These are phyloP conservation scores for Apostichopus leukothele DNA, from an alignment of 53 echinoderm and acorn worm genomes.

Conservation along the genomic window DNA sequence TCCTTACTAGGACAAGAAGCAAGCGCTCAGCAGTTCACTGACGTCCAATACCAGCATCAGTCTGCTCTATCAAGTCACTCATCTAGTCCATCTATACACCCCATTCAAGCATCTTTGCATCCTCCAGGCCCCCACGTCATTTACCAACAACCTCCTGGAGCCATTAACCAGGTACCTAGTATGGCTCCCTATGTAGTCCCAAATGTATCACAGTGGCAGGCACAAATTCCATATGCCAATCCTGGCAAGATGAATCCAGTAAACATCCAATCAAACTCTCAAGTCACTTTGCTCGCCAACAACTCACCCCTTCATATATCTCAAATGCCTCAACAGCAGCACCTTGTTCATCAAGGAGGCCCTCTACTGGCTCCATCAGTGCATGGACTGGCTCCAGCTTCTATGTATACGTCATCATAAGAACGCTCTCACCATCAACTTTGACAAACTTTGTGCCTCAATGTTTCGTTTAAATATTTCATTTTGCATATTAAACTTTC, in stretches of 20 bases:
- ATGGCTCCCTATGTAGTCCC: conserved; percentile 24
- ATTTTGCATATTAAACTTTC: background rate
- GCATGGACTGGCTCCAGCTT: conserved; percentile 6
- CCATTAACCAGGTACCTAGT: conserved; percentile 9
- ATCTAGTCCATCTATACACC: conserved; percentile 34
- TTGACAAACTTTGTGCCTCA: background rate
- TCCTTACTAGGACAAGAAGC: conserved; percentile 29
- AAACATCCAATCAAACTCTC: conserved; percentile 25
- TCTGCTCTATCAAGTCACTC: conserved; percentile 24
- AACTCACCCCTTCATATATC: conserved; percentile 29
- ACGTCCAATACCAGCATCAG: conserved; percentile 20
- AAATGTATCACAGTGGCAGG: conserved; percentile 29
- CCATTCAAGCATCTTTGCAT: conserved; percentile 21
- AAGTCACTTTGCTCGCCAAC: conserved; percentile 24
- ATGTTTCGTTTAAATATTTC: background rate
- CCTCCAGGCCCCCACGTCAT: conserved; percentile 21
- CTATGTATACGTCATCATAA: conserved; percentile 32
- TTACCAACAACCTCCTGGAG: conserved; percentile 11
- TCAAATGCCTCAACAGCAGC: conserved; percentile 28
- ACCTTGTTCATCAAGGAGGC: conserved; percentile 24
- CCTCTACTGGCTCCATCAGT: conserved; percentile 28
- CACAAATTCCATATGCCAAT: conserved; percentile 29
- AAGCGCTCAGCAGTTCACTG: conserved; percentile 35
- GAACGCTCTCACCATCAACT: background rate
- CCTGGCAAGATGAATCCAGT: conserved; percentile 29